Evolutionary conservation across 2,888 invertebrate species (phyloP), one percentile per base, ranked within the genome.

Genomic region (Oxystoma pomonae): DNA sequence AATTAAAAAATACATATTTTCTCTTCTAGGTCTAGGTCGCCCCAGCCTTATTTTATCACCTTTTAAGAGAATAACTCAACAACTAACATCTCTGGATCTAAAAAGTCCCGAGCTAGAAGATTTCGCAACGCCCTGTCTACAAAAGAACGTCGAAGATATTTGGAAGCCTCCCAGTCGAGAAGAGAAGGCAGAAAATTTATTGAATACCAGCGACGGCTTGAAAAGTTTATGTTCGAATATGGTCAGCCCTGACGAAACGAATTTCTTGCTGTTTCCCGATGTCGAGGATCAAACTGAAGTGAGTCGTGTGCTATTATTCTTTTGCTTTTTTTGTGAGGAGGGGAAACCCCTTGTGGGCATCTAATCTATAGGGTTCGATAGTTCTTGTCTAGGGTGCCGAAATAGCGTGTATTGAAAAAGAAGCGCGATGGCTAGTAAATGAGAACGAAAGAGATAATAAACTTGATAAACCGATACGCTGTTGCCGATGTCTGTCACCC

Each of bases 31-130:
- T 35, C 5, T 12, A 57, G 75, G 72, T 18, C 72, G 73, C 64
- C 75, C 77, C 7, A 76, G 73, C 65, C 62, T 79, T 58, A 69
- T 77, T 52, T 69, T 90, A 71, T 88, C 91, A 0, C 90, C 91
- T 0, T 89, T 92, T 77, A 86, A 89, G 72, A 86, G 89, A 49
- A 87, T 92, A 19, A 91, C 91, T 0, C 91, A 92, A 73, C 91
- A 92, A 74, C 78, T 92, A 16, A 88, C 87, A 65, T 82, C 86
- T 56, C 84, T 90, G 65, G 91, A 92, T 69, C 75, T 89, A 1
- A 86, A 86, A 68, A 90, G 87, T 63, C 90, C 91, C 0, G 91
- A 92, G 71, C 83, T 87, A 65, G 89, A 90, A 68, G 89, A 89
- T 71, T 87, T 89, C 69, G 87, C 85, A 65, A 91, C 85, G 58